phyloP scores from a whole-genome alignment of 2,888 invertebrate genomes.

The Eutolmus rufibarbis region DNA sequence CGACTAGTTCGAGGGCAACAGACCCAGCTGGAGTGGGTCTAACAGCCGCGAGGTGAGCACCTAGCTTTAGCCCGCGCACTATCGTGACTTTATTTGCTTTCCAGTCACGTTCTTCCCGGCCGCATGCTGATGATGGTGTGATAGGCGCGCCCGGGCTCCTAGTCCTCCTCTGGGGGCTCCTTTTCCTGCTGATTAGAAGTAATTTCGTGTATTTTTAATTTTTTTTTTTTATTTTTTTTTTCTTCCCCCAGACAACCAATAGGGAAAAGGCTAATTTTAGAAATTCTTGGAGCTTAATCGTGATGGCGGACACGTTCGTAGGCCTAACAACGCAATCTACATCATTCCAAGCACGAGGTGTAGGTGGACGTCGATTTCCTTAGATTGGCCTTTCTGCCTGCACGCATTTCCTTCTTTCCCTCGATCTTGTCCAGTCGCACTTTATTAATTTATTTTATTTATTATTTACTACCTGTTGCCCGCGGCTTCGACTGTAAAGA shows the following conservation, averaged over 20 bases:
- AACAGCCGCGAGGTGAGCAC: not conserved
- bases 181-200: not conserved
- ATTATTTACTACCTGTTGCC: not conserved
- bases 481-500: not conserved
- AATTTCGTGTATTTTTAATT: not conserved
- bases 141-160: not conserved
- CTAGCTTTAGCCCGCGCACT: not conserved
- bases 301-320: not conserved
- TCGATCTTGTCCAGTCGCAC: not conserved
- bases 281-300: not conserved
- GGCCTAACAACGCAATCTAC: not conserved
- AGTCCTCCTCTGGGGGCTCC: not conserved
- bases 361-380: not conserved
- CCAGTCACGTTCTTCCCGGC: conserved; percentile 5
- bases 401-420: not conserved
- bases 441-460: not conserved
- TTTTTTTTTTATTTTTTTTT: not conserved
- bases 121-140: conserved; percentile 4
- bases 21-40: not conserved
- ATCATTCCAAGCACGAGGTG: not conserved
- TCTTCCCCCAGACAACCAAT: not conserved
- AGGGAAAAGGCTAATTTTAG: not conserved
- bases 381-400: not conserved
- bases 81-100: conserved; percentile 1
- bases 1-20: not conserved